phyloP scores from a whole-genome alignment of 2,113 vertebrate genomes.

The Nestor notabilis region DNA sequence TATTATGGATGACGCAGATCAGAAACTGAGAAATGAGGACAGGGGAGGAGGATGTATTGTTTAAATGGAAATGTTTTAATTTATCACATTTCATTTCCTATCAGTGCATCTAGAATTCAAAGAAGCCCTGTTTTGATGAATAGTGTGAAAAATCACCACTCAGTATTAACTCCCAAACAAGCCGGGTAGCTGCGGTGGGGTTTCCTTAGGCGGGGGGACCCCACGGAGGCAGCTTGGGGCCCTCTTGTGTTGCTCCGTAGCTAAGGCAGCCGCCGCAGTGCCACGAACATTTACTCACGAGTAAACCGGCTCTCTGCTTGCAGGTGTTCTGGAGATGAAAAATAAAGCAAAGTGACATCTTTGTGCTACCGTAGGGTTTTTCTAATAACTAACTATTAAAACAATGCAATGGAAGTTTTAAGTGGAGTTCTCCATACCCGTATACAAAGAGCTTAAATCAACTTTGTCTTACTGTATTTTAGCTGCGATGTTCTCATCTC shows the following conservation, averaged over 20 bases:
- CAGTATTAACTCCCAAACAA: neutral
- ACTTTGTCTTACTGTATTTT: rapidly evolving
- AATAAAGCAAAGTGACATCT: rapidly evolving
- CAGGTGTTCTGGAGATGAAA: neutral
- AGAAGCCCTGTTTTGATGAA: neutral
- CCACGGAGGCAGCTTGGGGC: neutral
- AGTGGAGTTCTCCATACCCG: rapidly evolving
- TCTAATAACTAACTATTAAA: neutral
- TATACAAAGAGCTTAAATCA: neutral
- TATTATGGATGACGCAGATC: neutral
- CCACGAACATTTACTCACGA: neutral
- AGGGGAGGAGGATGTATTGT: neutral
- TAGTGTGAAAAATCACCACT: neutral
- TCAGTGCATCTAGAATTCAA: rapidly evolving
- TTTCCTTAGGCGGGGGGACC: neutral
- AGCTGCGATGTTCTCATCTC: neutral
- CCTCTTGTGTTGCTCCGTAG: neutral
- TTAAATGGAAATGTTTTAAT: neutral
- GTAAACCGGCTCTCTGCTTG: neutral
- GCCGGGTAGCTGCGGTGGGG: neutral
- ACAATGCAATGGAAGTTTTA: rapidly evolving
- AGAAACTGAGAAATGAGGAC: neutral
- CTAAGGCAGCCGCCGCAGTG: too few species aligned
- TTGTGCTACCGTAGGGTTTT: rapidly evolving
- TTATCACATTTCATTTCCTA: rapidly evolving